A percentile compares a stretch with the other conserved stretches of the same genome.
These are phyloP conservation scores for Pinna nobilis DNA, from an alignment of 1,140 invertebrate genomes.

Conservation along the genomic window DNA sequence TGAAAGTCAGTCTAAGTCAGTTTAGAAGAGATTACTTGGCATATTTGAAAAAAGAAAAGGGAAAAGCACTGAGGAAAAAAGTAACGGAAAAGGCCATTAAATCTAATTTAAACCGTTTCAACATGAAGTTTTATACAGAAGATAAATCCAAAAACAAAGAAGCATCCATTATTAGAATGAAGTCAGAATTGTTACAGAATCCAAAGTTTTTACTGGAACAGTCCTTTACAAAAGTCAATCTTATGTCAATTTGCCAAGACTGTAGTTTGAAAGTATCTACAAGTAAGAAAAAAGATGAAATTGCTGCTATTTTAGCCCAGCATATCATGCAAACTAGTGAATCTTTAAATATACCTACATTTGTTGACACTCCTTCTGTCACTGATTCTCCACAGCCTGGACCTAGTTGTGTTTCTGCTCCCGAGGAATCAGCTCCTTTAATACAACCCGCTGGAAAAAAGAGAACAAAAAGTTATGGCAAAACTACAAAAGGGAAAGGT, in stretches of 20 bases:
- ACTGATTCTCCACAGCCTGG: not conserved
- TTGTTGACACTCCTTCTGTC: not conserved
- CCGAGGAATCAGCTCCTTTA: not conserved
- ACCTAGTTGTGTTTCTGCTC: not conserved
- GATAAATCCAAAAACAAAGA: slow-evolving; percentile 1
- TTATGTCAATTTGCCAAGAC: too few relatives aligned
- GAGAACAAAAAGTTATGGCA: not conserved
- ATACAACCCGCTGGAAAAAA: not conserved
- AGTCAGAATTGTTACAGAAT: slow-evolving; percentile 16
- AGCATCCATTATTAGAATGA: not conserved
- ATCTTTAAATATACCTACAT: not conserved
- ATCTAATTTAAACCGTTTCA: not conserved
- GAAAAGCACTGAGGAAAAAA: slow-evolving; percentile 26
- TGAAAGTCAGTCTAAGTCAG: slow-evolving; percentile 19
- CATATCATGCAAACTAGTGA: not conserved
- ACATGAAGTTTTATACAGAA: slow-evolving; percentile 12
- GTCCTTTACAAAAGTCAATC: not conserved
- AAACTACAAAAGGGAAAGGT: slow-evolving; percentile 18
- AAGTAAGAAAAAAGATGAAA: slow-evolving; percentile 21
- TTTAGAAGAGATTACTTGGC: slow-evolving; percentile 5
- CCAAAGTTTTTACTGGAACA: slow-evolving; percentile 1
- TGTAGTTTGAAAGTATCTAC: slow-evolving; percentile 1
- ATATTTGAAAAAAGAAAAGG: slow-evolving; percentile 13
- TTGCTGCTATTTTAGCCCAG: not conserved
- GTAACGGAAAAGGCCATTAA: not conserved